Evolutionary conservation across 1,140 invertebrate species (phyloP).

Genomic region (Heliconius hewitsoni): DNA sequence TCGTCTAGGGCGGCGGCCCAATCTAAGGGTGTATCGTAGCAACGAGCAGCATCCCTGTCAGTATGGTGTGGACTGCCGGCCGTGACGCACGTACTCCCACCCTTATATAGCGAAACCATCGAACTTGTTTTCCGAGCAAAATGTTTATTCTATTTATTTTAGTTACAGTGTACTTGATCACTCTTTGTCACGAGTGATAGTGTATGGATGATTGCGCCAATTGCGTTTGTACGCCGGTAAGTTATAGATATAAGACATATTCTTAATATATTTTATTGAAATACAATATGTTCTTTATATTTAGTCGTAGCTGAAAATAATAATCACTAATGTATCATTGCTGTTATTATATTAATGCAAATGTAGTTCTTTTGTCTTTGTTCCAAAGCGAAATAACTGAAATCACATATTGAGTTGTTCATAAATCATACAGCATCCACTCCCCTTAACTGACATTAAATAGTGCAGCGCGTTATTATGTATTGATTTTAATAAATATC

Average conservation of each 20-base stretch:
- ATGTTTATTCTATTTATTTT: conserved; percentile 76
- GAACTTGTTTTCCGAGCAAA: conserved; percentile 48
- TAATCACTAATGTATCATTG: background rate
- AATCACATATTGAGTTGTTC: background rate
- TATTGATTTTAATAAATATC: conserved; percentile 9
- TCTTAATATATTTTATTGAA: background rate
- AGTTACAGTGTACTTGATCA: conserved; percentile 73
- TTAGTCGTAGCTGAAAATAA: background rate
- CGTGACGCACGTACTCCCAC: conserved; percentile 48
- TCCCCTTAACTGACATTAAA: background rate
- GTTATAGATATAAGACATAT: conserved; percentile 24
- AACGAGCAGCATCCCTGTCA: conserved; percentile 75
- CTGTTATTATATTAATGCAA: background rate
- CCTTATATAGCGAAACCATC: conserved; percentile 31
- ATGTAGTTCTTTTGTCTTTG: background rate
- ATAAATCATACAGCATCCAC: background rate
- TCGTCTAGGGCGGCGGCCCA: conserved; percentile 75
- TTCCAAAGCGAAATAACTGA: background rate
- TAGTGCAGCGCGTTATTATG: conserved; percentile 3
- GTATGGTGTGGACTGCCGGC: conserved; percentile 54
- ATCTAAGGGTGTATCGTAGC: conserved; percentile 74
- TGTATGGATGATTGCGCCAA: conserved; percentile 46
- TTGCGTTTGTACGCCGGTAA: conserved; percentile 34
- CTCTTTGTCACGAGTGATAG: conserved; percentile 66
- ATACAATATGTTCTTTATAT: background rate